Evolutionary conservation across 2,797 vertebrate genomes (phyloP), one percentile per base, ranked within the genome.

Genomic region (Thripadectes ignobilis): DNA sequence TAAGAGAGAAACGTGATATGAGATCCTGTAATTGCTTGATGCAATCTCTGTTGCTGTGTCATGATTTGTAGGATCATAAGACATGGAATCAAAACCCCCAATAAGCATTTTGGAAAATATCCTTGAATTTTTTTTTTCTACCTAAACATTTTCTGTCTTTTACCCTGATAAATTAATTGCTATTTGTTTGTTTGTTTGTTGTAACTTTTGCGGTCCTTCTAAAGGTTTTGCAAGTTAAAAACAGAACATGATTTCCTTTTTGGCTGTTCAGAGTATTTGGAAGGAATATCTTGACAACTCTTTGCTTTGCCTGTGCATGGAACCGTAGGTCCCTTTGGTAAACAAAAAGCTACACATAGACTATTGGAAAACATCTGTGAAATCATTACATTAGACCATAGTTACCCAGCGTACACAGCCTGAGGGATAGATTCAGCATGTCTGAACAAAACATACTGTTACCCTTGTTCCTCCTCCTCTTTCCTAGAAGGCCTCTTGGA

Each of bases 1-100:
- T 45, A 9, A 38, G 16, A 32, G 5, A 10, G 30, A 34, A 12
- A 0, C 0, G 22, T 48, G 24, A 3, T 84, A 3, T 15, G 32
- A 69, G 12, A 32, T 45, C 23, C 41, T 61, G 22, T 39, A 39
- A 38, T 22, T 86, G 17, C 19, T 61, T 65, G n/a, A 9, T 67
- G 17, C 41, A 51, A 1, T 43, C 20, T 23, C 0, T 8, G 0
- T 41, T 54, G 30, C 46, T 73, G 14, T 75, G 24, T 61, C 21
- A 4, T 18, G 12, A 32, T 23, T 23, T 21, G 8, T 57, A 49
- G 26, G 20, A 22, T 79, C 57, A 2, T 30, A 58, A 48, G 45
- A 12, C 36, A 39, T 27, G 0, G 0, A n/a, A 52, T 75, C 14
- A 65, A 61, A 92, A 36, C 9, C 22, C 22, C 67, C n/a, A 45